Evolutionary conservation across 1,140 invertebrate genomes (phyloP), one percentile per base, ranked within the genome.

Genomic region (Formica selysi): DNA sequence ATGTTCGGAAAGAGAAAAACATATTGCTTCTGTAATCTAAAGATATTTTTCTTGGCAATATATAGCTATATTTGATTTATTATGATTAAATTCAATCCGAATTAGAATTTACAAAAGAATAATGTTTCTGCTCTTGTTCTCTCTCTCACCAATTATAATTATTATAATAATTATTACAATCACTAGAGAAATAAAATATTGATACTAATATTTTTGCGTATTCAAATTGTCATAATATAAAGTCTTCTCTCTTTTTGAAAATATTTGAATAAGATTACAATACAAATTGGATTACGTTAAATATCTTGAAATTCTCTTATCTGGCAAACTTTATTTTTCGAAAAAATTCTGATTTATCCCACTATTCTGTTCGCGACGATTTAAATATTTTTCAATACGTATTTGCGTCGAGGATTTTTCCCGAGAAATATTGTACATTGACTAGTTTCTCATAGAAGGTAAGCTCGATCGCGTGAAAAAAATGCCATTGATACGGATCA

Each of bases 401-500:
- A 48, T 48, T 83, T 73, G 62, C 19, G 36, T 73, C 3, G 5
- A 16, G 26, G 2, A 54, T 54, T 38, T 11, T 51, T 22, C 3
- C 36, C 13, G 13, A 26, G 8, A 70, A 29, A 57, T 41, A 44
- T 44, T 11, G 2, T 44, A 57, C 13, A 57, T 57, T 70, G 29
- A 41, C 22, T 26, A 26, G 5, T 68, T 54, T 38, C 10, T 62
- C 32, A 41, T 65, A 65, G 1, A 76, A 76, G 6, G 0, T 41
- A 76, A 62, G 22, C n/a, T 65, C 8, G 10, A 26, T 38, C 32
- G 54, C 79, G 26, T 51, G 16, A 29, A 51, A 73, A 51, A 62
- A 48, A 74, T 19, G 19, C 41, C 61, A n/a, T 67, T n/a, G 36
- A 73, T 80, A 59, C 19, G 13, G 71, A 71, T 81, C 22, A 71